Evolutionary conservation across 2,888 invertebrate genomes (phyloP), one percentile per base, ranked within the genome.

Genomic region (Nezara viridula): DNA sequence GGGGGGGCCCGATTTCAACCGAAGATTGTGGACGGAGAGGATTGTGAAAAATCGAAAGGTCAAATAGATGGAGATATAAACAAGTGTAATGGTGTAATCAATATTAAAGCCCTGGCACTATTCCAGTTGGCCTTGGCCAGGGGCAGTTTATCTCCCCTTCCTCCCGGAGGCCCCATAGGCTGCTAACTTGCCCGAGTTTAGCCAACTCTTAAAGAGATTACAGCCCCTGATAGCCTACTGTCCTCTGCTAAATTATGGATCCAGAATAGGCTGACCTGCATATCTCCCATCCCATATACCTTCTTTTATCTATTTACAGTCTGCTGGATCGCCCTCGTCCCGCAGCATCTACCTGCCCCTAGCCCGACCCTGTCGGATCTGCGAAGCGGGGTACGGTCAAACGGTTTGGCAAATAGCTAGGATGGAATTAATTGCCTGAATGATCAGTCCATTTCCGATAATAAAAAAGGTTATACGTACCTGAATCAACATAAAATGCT

Each of bases 81-180:
- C 89, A 89, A 89, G 89, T 86, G 89, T 89, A 89, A 89, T 89
- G 86, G 86, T 86, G 89, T 89, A 89, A 89, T 89, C 89, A 86
- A 89, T 89, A 89, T 89, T 66, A 86, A 86, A 50, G 73, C 60
- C 66, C 49, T 86, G 89, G 89, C 89, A 32, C 19, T 50, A 7
- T 37, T 66, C 89, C 89, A 89, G 52, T 37, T 89, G 89, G 86
- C 89, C 86, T 86, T 89, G 86, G 89, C 19, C 85, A 37, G 40
- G 47, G 32, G 86, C 86, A 86, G 86, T 86, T 86, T 86, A 86
- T 86, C 86, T 86, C 44, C 24, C n/a, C 47, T 44, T 44, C n/a
- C 5, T 21, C 85, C n/a, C 44, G 3, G 27, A 12, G 47, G 44
- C 9, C 85, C 85, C 85, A 81, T n/a, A n/a, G 47, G n/a, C n/a